These are phyloP conservation scores for Corydoras sp. DNA, from an alignment of 2,113 vertebrate species.

Conservation along the genomic window DNA sequence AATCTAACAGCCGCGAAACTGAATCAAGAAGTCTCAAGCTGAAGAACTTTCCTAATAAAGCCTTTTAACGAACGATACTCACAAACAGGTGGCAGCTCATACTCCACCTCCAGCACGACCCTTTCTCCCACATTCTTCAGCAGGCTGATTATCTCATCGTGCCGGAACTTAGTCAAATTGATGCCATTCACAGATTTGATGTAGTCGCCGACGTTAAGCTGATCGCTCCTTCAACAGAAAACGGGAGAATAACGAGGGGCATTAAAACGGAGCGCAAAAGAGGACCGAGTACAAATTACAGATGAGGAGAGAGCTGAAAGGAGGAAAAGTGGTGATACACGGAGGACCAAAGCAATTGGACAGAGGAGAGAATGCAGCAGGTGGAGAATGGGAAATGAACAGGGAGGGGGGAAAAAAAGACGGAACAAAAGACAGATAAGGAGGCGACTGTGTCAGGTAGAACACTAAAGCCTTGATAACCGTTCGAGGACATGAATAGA, in stretches of 20 bases:
- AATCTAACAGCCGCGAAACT: too few species aligned
- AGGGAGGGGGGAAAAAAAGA: neutral
- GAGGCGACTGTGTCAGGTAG: slow-evolving; percentile 1
- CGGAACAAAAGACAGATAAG: slow-evolving; percentile 5
- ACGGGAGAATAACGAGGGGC: too few species aligned
- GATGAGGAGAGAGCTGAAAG: too few species aligned
- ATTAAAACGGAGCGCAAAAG: too few species aligned
- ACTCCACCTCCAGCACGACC: slow-evolving; percentile 95
- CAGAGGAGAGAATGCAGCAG: neutral
- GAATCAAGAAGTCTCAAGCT: too few species aligned
- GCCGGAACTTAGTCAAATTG: slow-evolving; percentile 89
- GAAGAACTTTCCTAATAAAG: too few species aligned
- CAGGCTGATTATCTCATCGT: slow-evolving; percentile 93
- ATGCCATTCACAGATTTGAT: slow-evolving; percentile 96
- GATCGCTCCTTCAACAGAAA: slow-evolving; percentile 76
- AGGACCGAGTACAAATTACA: too few species aligned
- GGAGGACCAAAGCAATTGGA: neutral
- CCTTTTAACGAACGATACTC: slow-evolving; percentile 56
- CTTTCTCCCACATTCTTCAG: slow-evolving; percentile 92
- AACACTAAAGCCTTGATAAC: slow-evolving; percentile 22
- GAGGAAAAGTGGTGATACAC: neutral
- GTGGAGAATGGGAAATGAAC: neutral
- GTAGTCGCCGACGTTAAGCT: slow-evolving; percentile 91
- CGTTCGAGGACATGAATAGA: slow-evolving; percentile 27
- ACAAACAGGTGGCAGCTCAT: slow-evolving; percentile 90